Evolutionary conservation across 2,797 vertebrate genomes (phyloP), one percentile per base, ranked within the genome.

Genomic region (Cynopterus sphinx): DNA sequence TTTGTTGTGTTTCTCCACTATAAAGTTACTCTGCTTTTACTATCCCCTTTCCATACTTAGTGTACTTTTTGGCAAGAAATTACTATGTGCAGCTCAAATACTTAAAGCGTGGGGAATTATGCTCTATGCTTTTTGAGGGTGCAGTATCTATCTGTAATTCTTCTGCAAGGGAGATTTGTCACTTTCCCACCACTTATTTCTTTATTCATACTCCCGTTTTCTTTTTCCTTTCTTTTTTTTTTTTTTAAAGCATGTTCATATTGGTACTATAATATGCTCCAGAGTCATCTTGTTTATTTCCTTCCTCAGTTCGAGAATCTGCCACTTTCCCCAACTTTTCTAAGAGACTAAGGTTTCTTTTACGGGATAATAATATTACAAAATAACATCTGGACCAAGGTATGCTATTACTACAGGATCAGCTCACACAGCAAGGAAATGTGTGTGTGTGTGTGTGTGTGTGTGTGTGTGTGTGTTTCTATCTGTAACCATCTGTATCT

Each of bases 341-440:
- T 33, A 89, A 59, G 55, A 55, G 65, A 53, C 63, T 0, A 22
- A 74, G 39, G 7, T 83, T 93, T 22, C 36, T 89, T 90, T 77
- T 70, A 78, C 19, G 70, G 33, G 57, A 74, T 46, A 91, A 59
- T 81, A n/a, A 31, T 74, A 46, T 82, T 79, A 87, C 11, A 43
- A 65, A 82, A 86, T 51, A 57, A 65, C 4, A 70, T 51, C 26
- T 87, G 46, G 6, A 16, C 31, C 21, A 49, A 67, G 2, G 15
- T 93, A 43, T 87, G 9, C 28, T 31, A 17, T 70, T 87, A 43
- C 46, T 82, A 55, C 17, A n/a, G 55, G 24, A 65, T 74, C 13
- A 81, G 12, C 46, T 85, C 36, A 84, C 4, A 43, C 49, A 90
- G 46, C 39, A 93, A 88, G 51, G 57, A 94, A 83, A 93, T 92